Base-by-base conservation (phyloP, 1,140 invertebrate genomes). In the Drosophila cardini region DNA sequence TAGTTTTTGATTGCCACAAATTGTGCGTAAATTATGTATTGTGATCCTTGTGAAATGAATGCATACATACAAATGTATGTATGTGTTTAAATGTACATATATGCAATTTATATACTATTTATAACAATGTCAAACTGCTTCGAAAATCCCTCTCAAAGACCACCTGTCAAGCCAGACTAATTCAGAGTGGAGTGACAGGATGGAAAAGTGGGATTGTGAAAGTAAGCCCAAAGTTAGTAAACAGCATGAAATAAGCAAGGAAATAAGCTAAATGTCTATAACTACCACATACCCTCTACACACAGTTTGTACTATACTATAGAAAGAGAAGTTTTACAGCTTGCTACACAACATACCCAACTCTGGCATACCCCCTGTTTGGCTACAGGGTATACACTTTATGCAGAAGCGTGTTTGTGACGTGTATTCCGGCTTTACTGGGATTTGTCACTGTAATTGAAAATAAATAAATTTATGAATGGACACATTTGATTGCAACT, bases 1-100 rank as follows among this genome's bases (percentile, higher is more conserved):
- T 83, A 78, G 80, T 87, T 87, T 76, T 67, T 89, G 78, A 89
- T 72, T 84, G 70, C 69, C 53, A 80, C 80, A 84, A 89, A 84
- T 83, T 87, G 76, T 62, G 53, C 73, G 70, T 89, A 72, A 75
- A 61, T 60, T 75, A 86, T 86, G 73, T 60, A 73, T 76, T 76
- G 76, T 76, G 68, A 72, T 72, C 21, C 48, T 11, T 26, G 21
- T 5, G 21, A 26, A 26, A 6, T 9, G 42, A 42, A 15, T 32
- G 10, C 15, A 48, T 18, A 43, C 7, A 43, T 53, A 40, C n/a
- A 48, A 15, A 62, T 55, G 62, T 55, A 26, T 55, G 43, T 30
- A n/a, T 40, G n/a, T 58, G 13, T 42, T 10, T 43, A 10, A 26
- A 26, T 26, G 21, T 26, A 26, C 21, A 26, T 26, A 26, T 26